Base-by-base conservation (phyloP, 2,797 vertebrate genomes). In the Diceros bicornis region DNA sequence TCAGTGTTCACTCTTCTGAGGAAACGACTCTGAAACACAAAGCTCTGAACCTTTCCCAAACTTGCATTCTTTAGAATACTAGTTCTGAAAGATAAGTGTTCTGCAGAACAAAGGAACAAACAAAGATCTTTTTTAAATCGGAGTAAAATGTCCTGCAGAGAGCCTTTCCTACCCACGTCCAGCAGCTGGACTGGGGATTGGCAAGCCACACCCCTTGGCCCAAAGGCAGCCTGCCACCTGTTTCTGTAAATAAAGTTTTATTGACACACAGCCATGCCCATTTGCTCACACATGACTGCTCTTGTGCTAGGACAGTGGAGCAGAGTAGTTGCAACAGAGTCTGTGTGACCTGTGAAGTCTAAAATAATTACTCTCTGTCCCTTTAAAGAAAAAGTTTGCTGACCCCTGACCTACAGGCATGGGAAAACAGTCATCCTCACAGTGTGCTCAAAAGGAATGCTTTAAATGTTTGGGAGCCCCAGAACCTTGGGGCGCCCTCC, bases 361-460 rank as follows among this genome's bases (percentile, higher is more conserved):
- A 72, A 88, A 84, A 47, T 72, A 61, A 8, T 75, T 81, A 78
- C n/a, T 47, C 57, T 75, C 69, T 61, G 4, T 34, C 23, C 13
- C n/a, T 91, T 93, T 66, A 84, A 61, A 91, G 86, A 72, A 66
- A 83, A 95, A 12, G 44, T 37, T 34, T 55, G 44, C 64, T 62
- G 25, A 87, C 2, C 9, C 68, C 23, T 50, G 32, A 75, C 50
- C 57, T 32, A 55, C 25, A 66, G 9, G 32, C 27, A 69, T 9
- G 37, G 75, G 44, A 79, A 74, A 91, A 41, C 37, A 83, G 52
- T 79, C 37, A 57, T 47, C 11, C 21, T 83, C 16, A 2, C 18
- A 34, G 71, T 12, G 23, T 61, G 55, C 61, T 32, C 27, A 41
- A 72, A 90, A 79, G 25, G 44, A 52, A 25, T 7, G 32, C 20